Base-by-base conservation (phyloP, 2,797 vertebrate genomes). In the Arnoldichthys spilopterus region DNA sequence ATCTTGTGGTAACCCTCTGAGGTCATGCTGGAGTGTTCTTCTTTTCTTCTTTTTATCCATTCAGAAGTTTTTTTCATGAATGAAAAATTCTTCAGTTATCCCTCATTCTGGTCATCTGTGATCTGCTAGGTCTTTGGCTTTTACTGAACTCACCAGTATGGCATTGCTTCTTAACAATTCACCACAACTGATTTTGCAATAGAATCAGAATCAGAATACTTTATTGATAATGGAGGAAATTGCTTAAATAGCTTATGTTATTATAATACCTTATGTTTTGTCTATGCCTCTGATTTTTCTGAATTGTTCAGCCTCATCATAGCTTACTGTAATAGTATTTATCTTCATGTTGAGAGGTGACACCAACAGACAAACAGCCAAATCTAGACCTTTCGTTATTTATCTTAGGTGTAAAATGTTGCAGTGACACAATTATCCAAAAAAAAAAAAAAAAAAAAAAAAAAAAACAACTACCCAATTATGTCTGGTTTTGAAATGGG, bases 1-100 rank as follows among this genome's bases (percentile, higher is more conserved):
- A 67, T 67, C 43, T 51, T 30, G 45, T 69, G 43, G 30, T 67
- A 45, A 67, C 12, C 12, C 12, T 45, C 22, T 7, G 37, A 43
- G 13, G 12, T 28, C 24, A 54, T 58, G 40, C 20, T 47, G 64
- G 34, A 40, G 3, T 34, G 28, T 67, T 32, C 11, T 54, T 75
- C 22, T 30, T 34, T 58, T 76, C 53, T 56, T 7, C 9, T 6
- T 43, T 67, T 67, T 30, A 37, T 63, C 58, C 4, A 18, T 22
- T 54, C 22, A 58, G 9, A 54, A 11, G 22, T 54, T 54, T 64
- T 64, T 64, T 67, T 28, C 13, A 68, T 68, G 43, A 26, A 24
- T 68, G 24, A 47, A 68, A 26, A 28, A 26, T 11, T 67, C 49
- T 67, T 58, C 12, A 1, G 15, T 67, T 24, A 16, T 20, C 37